Conservation (phyloP, 2,113 vertebrate genomes). For the Bubo bubo region DNA sequence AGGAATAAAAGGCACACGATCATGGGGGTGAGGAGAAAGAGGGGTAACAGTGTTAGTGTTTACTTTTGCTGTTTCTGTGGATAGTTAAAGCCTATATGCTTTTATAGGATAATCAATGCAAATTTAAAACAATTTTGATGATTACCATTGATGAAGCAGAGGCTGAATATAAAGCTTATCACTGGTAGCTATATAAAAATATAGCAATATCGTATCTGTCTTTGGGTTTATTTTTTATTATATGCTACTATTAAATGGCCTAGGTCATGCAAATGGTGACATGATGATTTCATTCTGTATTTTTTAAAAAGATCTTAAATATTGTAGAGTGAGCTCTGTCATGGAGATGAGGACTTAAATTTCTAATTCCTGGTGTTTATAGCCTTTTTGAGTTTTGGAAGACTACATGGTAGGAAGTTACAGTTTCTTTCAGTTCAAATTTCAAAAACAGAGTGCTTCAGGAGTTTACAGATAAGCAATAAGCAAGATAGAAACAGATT, state of each 20-base stretch:
- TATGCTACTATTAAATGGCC: background rate
- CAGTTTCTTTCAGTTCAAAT: background rate
- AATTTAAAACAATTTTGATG: background rate
- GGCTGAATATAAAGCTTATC: background rate
- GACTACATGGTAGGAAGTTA: background rate
- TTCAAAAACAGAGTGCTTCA: background rate
- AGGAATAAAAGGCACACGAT: accelerated
- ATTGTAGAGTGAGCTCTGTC: background rate
- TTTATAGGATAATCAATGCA: background rate
- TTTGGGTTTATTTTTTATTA: background rate
- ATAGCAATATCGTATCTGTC: background rate
- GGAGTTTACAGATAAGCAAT: background rate
- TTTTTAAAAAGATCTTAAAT: background rate
- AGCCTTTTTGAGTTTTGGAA: background rate
- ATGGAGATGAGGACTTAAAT: background rate
- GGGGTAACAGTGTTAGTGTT: background rate
- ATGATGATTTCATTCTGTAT: background rate
- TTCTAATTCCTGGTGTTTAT: background rate
- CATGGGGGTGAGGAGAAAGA: background rate
- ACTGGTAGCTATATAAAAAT: background rate
- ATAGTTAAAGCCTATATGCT: background rate
- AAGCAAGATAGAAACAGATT: background rate
- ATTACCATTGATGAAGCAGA: background rate
- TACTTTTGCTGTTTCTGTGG: background rate
- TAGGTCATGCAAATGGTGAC: background rate